Base-by-base conservation (phyloP, 1,140 invertebrate genomes). In the Drosophila carrolli region DNA sequence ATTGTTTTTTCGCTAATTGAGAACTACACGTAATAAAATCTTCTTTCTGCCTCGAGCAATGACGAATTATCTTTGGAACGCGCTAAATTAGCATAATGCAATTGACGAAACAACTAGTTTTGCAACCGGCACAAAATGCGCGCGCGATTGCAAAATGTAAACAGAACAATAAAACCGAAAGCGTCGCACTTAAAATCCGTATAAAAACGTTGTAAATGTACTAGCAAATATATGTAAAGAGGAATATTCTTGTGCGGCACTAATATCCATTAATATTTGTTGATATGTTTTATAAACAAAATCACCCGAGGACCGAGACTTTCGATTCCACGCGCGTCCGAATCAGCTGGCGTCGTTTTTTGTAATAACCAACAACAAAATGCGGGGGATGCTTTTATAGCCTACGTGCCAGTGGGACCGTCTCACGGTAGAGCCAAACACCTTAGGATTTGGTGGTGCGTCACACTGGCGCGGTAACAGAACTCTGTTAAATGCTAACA, bases 141-240 rank as follows among this genome's bases (percentile, higher is more conserved):
- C 70, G 70, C 70, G 70, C 71, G 59, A 53, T 41, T 37, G 1
- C 29, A 41, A 41, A 41, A 37, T 41, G 71, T 75, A 75, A 75
- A 75, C 72, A 75, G 61, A 43, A 32, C 38, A 38, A 14, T 16
- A 57, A 48, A 51, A 73, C 70, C 35, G 44, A n/a, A 1, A 40
- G 29, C 29, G 10, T 60, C 37, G 44, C 50, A 72, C 62, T 29
- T 29, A 8, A 16, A 50, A 65, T 32, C 2, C 6, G 9, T 11
- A 7, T 29, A 35, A 35, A 35, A 35, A 13, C 55, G 50, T 53
- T 60, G 16, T 8, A 19, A 14, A 61, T 23, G 23, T 35, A 63
- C n/a, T 63, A 41, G 10, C 14, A 43, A 48, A 59, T 32, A 56
- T 29, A 54, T 27, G 13, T 14, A 37, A 35, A 14, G 19, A 8